A percentile compares a stretch with the other conserved stretches of the same genome.
Conservation (phyloP, 2,888 invertebrate genomes). For the Keiferia lycopersicella region DNA sequence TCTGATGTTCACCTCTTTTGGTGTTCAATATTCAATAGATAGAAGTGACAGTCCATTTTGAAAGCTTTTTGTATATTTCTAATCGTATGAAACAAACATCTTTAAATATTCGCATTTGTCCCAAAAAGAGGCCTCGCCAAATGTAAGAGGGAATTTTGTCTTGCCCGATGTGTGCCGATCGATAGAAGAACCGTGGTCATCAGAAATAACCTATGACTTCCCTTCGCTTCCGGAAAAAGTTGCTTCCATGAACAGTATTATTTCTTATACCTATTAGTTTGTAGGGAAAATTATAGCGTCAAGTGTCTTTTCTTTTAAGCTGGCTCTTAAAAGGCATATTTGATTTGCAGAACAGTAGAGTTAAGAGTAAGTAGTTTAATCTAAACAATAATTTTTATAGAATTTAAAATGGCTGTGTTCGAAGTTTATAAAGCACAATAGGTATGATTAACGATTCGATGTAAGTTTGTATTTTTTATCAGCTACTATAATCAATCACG, state of each 20-base stretch:
- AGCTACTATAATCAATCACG: slow-evolving; percentile 62
- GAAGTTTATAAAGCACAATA: slow-evolving; percentile 69
- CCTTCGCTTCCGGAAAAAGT: slow-evolving; percentile 16
- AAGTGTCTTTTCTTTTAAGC: slow-evolving; percentile 11
- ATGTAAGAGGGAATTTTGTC: neutral
- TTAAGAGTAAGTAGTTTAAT: slow-evolving; percentile 25
- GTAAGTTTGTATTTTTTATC: slow-evolving; percentile 69
- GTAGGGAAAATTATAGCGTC: slow-evolving; percentile 10
- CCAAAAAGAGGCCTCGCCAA: slow-evolving; percentile 1
- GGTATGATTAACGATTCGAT: slow-evolving; percentile 47
- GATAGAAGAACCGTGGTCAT: neutral
- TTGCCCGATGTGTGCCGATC: neutral
- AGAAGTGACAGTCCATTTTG: slow-evolving; percentile 6
- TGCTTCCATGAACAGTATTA: slow-evolving; percentile 24
- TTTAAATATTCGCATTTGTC: slow-evolving; percentile 2
- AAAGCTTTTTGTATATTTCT: slow-evolving; percentile 11
- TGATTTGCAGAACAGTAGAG: slow-evolving; percentile 16
- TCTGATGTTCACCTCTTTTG: slow-evolving; percentile 7
- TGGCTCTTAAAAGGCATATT: slow-evolving; percentile 12
- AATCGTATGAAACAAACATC: neutral
- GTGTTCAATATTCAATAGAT: slow-evolving; percentile 7
- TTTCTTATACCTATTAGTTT: slow-evolving; percentile 24
- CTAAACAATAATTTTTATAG: slow-evolving; percentile 50
- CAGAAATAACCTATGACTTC: slow-evolving; percentile 5
- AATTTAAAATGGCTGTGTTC: slow-evolving; percentile 79